Percentiles rank a stretch among this genome's conserved stretches.
These are phyloP conservation scores for Threskiornis aethiopicus DNA, from an alignment of 2,797 vertebrate genomes.

Conservation along the genomic window DNA sequence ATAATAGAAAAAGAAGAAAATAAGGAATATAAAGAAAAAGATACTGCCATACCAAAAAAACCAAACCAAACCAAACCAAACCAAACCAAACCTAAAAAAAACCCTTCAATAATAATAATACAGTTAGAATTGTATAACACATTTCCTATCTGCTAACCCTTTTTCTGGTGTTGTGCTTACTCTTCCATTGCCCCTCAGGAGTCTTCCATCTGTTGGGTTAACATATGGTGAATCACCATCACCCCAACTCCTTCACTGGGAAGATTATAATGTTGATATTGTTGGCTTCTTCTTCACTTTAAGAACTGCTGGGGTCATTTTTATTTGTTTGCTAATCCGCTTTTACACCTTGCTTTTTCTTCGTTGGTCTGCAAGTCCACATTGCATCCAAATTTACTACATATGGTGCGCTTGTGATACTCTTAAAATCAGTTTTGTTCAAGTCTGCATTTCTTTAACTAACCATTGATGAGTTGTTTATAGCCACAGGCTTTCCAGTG, in stretches of 20 bases:
- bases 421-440: background rate
- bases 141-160: background rate
- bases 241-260: background rate
- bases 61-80: rapidly evolving
- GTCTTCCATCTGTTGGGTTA: background rate
- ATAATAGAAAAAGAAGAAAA: background rate
- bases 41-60: background rate
- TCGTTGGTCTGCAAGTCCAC: background rate
- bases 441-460: background rate
- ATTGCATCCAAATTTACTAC: background rate
- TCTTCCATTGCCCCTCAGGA: background rate
- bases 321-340: background rate
- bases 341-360: background rate
- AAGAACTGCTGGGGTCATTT: background rate
- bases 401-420: background rate
- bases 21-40: background rate
- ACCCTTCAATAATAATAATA: background rate
- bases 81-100: no score
- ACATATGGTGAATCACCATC: background rate
- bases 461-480: background rate
- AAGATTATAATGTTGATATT: background rate
- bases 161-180: background rate
- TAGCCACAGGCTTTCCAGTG: background rate
- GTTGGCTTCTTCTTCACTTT: background rate
- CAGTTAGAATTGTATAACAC: background rate